phyloP scores from a whole-genome alignment of 1,140 invertebrate species.

The Drosophila nasuta region DNA sequence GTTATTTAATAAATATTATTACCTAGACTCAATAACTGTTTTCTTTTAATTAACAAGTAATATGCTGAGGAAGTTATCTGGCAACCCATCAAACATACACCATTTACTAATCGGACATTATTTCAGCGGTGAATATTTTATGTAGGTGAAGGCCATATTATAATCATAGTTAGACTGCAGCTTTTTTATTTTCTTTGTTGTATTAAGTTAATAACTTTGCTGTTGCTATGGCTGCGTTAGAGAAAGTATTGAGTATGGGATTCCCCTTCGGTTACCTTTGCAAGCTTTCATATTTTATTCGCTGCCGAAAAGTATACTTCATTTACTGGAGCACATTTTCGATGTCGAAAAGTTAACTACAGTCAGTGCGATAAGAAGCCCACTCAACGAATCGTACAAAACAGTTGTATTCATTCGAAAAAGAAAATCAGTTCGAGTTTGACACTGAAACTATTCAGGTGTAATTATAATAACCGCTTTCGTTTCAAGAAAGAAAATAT shows the following conservation, averaged over 20 bases:
- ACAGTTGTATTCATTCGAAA: not conserved
- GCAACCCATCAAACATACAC: no score
- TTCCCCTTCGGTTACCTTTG: not conserved
- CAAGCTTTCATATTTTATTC: not conserved
- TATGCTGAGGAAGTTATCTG: no score
- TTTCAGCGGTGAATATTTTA: no score
- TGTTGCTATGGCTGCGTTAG: no score
- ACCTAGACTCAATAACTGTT: no score
- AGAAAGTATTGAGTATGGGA: not conserved
- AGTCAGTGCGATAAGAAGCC: conserved; percentile 24
- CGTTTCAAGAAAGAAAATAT: not conserved
- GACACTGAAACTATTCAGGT: not conserved
- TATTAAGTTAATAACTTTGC: no score
- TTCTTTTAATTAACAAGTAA: no score
- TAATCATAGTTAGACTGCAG: no score
- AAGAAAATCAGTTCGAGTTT: conserved; percentile 12
- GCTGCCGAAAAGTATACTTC: conserved; percentile 36
- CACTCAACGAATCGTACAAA: not conserved
- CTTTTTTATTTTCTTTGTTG: no score
- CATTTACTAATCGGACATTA: no score
- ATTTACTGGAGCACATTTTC: not conserved
- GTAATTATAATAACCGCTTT: not conserved
- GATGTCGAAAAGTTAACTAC: not conserved
- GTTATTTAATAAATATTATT: conserved; percentile 2
- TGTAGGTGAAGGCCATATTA: no score